Evolutionary conservation across 2,888 invertebrate species (phyloP), one percentile per base, ranked within the genome.

Genomic region (Brenthis daphne): DNA sequence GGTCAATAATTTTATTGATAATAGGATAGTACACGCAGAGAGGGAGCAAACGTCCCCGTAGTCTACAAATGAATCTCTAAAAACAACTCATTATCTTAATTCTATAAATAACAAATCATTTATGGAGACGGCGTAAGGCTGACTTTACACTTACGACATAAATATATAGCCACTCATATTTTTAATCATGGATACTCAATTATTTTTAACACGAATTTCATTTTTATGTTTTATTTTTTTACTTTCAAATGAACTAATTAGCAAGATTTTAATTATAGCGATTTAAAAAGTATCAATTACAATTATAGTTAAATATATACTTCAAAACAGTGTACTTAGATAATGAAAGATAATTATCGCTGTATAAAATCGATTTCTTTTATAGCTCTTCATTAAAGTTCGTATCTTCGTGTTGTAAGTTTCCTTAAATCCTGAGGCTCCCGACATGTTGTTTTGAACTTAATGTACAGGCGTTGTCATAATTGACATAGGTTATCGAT

Each of bases 391-490:
- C 37, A 43, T 43, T 43, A 43, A 11, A 6, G n/a, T 51, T 4
- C 37, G 16, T 37, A 56, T 16, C 56, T 64, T 70, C 53, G 29
- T 71, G 75, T 73, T 77, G 70, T 53, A 74, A 70, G 43, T 64
- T 55, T 57, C 77, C 73, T 76, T 70, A 74, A 60, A 53, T 58
- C 68, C 67, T 68, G 77, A 75, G 77, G 76, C 73, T 67, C 73
- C 82, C 83, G 78, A 83, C 86, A 85, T 90, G 89, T 90, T 91
- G 88, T 91, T 91, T 88, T 90, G 88, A 89, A 90, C 89, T 89
- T 84, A 79, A 84, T 83, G 83, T 82, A 79, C 84, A 84, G 24
- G 82, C 85, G 84, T 86, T 83, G 83, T 84, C 83, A 84, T 80
- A 80, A 84, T 86, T 89, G 88, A 90, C 88, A 88, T 85, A 87